These are phyloP conservation scores for Nesometra sesokonis DNA, from an alignment of 35 echinoderm and acorn worm genomes.

Conservation along the genomic window DNA sequence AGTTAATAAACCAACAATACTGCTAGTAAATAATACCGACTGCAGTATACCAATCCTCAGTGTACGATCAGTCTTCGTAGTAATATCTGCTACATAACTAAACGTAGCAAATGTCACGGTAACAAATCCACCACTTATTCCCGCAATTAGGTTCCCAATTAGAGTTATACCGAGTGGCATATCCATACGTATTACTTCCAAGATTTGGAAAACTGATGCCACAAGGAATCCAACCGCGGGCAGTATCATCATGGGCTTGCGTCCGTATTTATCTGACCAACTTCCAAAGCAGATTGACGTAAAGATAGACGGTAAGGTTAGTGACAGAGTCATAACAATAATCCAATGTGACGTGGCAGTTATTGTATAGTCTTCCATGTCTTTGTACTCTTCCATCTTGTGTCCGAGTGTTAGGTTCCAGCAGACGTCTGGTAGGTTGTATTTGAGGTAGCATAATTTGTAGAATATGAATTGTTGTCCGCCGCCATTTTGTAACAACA, in stretches of 20 bases:
- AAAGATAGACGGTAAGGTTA: conserved; percentile 55
- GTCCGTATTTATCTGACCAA: conserved; percentile 81
- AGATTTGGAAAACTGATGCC: conserved; percentile 41
- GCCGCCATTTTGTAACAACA: conserved; percentile 54
- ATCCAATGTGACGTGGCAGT: conserved; percentile 61
- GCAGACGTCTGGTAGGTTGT: conserved; percentile 63
- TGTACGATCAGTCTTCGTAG: conserved; percentile 41
- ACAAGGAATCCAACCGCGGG: conserved; percentile 55
- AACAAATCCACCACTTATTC: conserved; percentile 49
- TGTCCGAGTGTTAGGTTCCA: conserved; percentile 19
- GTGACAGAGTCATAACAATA: conserved; percentile 56
- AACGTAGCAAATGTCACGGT: conserved; percentile 58
- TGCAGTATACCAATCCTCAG: conserved; percentile 77
- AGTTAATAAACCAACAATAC: conserved; percentile 64
- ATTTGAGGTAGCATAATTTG: conserved; percentile 59
- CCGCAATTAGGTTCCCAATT: conserved; percentile 54
- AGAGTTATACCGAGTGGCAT: conserved; percentile 52
- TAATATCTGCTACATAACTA: conserved; percentile 87
- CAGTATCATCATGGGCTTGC: conserved; percentile 46
- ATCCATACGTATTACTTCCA: conserved; percentile 31
- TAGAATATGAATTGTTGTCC: conserved; percentile 66
- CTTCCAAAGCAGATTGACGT: conserved; percentile 65
- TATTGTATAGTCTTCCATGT: conserved; percentile 46
- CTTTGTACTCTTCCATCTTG: conserved; percentile 20
- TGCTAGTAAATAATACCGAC: conserved; percentile 72